Evolutionary conservation across 2,797 vertebrate genomes (phyloP).

Genomic region (Sylvilagus floridanus): DNA sequence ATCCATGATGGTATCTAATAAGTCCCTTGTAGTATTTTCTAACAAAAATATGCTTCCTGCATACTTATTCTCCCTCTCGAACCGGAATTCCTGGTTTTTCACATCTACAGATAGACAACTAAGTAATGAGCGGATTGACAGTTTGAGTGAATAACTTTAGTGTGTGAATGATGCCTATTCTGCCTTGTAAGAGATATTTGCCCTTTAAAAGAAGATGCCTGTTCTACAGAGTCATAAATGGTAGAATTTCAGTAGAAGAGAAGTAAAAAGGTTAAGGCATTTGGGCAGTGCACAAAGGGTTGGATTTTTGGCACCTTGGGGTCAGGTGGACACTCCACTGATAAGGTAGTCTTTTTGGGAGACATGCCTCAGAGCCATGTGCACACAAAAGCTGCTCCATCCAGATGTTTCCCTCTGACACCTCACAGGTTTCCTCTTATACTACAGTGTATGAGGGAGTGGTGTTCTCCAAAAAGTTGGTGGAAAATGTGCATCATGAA

Average conservation of each 20-base stretch:
- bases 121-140: background rate
- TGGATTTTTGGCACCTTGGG: background rate
- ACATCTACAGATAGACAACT: background rate
- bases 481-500: too few relatives aligned
- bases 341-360: background rate
- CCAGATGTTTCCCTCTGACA: background rate
- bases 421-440: background rate
- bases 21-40: background rate
- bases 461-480: too few relatives aligned
- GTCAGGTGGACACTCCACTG: background rate
- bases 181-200: conserved; percentile 15
- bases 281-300: background rate
- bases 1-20: background rate
- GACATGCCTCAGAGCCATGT: accelerated
- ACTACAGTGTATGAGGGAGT: too few relatives aligned
- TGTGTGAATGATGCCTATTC: conserved; percentile 4
- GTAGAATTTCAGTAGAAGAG: conserved; percentile 16
- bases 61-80: background rate
- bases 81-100: background rate
- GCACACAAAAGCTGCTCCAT: background rate
- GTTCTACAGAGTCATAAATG: background rate
- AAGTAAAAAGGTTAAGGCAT: background rate
- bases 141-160: conserved; percentile 18
- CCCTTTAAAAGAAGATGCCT: conserved; percentile 38
- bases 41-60: background rate